These are phyloP conservation scores for Spilogale gracilis DNA, from an alignment of 2,113 vertebrate genomes.

Conservation along the genomic window DNA sequence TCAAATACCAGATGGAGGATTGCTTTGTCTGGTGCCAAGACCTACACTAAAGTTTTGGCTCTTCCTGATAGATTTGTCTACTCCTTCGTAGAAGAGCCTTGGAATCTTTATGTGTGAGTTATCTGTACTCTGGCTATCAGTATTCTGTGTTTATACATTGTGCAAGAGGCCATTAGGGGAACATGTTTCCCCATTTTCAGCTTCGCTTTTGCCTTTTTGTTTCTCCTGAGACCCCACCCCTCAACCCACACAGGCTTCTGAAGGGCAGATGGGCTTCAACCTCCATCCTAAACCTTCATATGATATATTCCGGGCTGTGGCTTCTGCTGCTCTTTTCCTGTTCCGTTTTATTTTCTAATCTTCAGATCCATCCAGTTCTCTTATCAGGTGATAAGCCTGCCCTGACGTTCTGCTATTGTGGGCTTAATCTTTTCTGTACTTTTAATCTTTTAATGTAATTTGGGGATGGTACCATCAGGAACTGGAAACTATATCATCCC, in stretches of 20 bases:
- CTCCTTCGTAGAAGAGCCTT: conserved; percentile 26
- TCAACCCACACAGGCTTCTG: not conserved
- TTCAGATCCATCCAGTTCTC: not conserved
- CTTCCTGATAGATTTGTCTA: conserved; percentile 19
- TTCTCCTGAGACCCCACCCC: not conserved
- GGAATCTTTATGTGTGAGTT: not conserved
- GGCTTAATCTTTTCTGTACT: conserved; percentile 48
- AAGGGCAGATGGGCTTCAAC: not conserved
- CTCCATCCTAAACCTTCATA: not conserved
- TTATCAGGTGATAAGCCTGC: not conserved
- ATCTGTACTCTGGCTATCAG: not conserved
- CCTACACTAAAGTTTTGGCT: not conserved
- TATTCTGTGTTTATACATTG: not conserved
- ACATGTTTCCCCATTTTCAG: not conserved
- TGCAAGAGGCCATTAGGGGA: not conserved
- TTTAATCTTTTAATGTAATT: conserved; percentile 31
- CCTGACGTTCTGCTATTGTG: not conserved
- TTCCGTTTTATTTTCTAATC: conserved; percentile 54
- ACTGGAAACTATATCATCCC: conserved; percentile 18
- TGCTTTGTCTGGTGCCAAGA: not conserved
- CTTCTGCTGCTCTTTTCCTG: not conserved
- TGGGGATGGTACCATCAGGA: not conserved
- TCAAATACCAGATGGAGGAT: not conserved
- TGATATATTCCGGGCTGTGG: not conserved
- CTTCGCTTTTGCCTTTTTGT: not conserved